These are phyloP conservation scores for Romanogobio albipinnatus DNA, from an alignment of 2,113 vertebrate species.

Conservation along the genomic window DNA sequence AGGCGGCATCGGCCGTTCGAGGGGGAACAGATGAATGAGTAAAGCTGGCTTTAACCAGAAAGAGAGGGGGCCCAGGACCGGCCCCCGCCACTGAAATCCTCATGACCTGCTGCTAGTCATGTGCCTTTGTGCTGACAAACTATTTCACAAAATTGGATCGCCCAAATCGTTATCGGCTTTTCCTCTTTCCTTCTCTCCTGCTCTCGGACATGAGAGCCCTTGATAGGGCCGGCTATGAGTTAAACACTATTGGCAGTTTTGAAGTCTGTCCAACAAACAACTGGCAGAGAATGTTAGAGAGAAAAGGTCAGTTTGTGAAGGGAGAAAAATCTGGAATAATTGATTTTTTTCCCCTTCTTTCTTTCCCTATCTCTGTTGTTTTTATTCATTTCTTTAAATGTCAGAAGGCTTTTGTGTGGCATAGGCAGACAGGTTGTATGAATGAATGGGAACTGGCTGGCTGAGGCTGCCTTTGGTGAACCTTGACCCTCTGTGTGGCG, in stretches of 20 bases:
- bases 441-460: slow-evolving; percentile 41
- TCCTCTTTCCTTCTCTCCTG: not conserved
- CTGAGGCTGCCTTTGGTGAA: slow-evolving; percentile 43
- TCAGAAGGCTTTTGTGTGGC: slow-evolving; percentile 52
- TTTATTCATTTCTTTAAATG: slow-evolving; percentile 58
- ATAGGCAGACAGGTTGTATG: slow-evolving; percentile 29
- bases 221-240: slow-evolving; percentile 25
- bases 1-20: slow-evolving; percentile 22
- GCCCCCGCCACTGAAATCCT: slow-evolving; percentile 25
- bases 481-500: slow-evolving; percentile 71
- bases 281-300: slow-evolving; percentile 60
- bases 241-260: slow-evolving; percentile 49
- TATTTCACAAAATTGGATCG: slow-evolving; percentile 7
- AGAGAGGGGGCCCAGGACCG: slow-evolving; percentile 5
- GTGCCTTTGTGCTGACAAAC: slow-evolving; percentile 43
- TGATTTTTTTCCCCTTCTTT: slow-evolving; percentile 48
- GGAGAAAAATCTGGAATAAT: slow-evolving; percentile 53
- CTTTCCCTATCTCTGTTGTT: slow-evolving; percentile 40
- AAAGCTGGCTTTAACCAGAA: slow-evolving; percentile 47
- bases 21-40: slow-evolving; percentile 45
- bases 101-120: slow-evolving; percentile 31
- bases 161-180: slow-evolving; percentile 32
- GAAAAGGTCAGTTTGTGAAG: slow-evolving; percentile 73
- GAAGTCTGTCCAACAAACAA: slow-evolving; percentile 54
- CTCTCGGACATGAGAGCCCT: slow-evolving; percentile 2